Conservation (phyloP, 2,888 invertebrate species). For the Eupithecia centaureata region DNA sequence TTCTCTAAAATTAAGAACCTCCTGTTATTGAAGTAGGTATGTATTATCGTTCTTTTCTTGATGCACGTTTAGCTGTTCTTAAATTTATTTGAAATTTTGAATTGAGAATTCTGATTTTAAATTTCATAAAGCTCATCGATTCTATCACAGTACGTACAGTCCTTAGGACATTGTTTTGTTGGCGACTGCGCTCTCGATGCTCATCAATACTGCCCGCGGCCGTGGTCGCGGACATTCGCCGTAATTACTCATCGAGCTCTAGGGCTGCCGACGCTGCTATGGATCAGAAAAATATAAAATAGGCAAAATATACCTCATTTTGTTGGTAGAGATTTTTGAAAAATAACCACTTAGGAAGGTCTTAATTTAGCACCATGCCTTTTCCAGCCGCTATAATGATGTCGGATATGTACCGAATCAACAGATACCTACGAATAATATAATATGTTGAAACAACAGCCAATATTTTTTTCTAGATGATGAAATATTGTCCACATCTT, state of each 20-base stretch:
- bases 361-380: neutral
- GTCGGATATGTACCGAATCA: too few species aligned
- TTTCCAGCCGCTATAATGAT: neutral
- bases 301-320: neutral
- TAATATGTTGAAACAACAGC: too few species aligned
- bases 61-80: neutral
- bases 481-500: neutral
- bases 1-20: too few species aligned
- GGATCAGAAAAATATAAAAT: neutral
- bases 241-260: conserved; percentile 63
- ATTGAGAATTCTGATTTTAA: neutral
- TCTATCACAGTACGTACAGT: neutral
- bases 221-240: conserved; percentile 52
- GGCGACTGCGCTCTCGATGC: conserved; percentile 41
- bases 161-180: conserved; percentile 31
- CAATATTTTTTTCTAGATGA: neutral
- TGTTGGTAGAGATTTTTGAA: neutral
- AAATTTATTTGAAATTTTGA: neutral
- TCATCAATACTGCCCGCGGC: conserved; percentile 60
- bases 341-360: neutral
- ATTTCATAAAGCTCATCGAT: neutral
- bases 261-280: conserved; percentile 47
- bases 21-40: too few species aligned
- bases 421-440: too few species aligned
- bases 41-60: too few species aligned